Percentiles rank a stretch among this genome's conserved stretches.
These are phyloP conservation scores for Spizaetus ornatus DNA, from an alignment of 2,113 vertebrate genomes.

Conservation along the genomic window DNA sequence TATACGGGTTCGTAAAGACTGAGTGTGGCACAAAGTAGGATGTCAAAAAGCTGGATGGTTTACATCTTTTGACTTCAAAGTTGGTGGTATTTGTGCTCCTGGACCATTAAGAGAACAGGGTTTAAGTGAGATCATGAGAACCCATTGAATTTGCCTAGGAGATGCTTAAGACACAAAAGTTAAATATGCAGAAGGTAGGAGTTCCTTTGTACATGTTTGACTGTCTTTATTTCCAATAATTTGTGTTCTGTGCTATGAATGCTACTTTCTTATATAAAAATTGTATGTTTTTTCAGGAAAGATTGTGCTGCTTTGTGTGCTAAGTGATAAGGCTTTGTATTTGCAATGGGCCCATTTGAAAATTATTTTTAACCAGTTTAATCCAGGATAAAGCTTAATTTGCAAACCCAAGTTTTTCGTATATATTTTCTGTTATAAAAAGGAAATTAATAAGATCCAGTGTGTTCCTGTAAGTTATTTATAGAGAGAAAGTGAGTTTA, in stretches of 20 bases:
- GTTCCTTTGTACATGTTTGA: neutral
- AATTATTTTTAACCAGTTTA: neutral
- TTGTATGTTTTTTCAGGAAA: neutral
- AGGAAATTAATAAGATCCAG: neutral
- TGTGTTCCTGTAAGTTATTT: neutral
- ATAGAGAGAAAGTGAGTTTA: neutral
- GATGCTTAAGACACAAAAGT: neutral
- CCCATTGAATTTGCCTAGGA: neutral
- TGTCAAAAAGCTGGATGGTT: neutral
- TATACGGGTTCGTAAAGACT: neutral
- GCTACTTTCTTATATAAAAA: neutral
- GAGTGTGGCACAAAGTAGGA: neutral
- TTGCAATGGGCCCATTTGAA: neutral
- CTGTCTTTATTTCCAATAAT: neutral
- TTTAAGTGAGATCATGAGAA: neutral
- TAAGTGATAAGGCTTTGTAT: neutral
- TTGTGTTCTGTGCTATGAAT: neutral
- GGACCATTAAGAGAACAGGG: neutral
- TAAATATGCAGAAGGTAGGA: neutral
- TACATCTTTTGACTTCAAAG: neutral
- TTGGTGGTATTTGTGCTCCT: neutral
- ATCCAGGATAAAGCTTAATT: neutral
- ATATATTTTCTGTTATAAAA: neutral
- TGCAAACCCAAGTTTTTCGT: neutral
- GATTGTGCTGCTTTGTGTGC: neutral